A percentile compares a stretch with the other conserved stretches of the same genome.
phyloP scores from a whole-genome alignment of 2,888 invertebrate species.

The Orthosia incerta region DNA sequence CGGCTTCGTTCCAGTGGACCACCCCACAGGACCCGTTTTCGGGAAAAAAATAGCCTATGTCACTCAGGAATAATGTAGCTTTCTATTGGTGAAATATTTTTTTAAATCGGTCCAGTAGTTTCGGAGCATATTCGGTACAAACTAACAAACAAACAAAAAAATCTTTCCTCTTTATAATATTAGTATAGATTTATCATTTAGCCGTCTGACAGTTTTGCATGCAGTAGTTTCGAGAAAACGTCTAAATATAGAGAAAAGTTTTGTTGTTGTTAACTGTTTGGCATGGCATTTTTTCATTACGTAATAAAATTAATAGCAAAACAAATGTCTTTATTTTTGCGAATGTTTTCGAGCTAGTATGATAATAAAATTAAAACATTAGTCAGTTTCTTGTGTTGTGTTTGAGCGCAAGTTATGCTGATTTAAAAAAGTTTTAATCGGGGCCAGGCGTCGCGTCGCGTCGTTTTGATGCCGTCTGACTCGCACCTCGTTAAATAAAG shows the following conservation, averaged over 20 bases:
- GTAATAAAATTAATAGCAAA: slow-evolving; percentile 46
- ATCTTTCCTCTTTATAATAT: no score
- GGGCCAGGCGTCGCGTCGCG: slow-evolving; percentile 45
- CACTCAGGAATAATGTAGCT: no score
- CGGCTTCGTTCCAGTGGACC: no score
- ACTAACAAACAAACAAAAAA: no score
- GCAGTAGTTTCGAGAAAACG: slow-evolving; percentile 52
- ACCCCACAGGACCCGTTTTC: no score
- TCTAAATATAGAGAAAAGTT: slow-evolving; percentile 49
- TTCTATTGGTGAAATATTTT: no score
- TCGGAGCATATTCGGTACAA: no score
- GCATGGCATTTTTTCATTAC: slow-evolving; percentile 20
- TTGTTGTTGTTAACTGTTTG: slow-evolving; percentile 33
- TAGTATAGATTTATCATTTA: slow-evolving; percentile 63
- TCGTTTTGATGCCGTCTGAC: slow-evolving; percentile 44
- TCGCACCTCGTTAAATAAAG: slow-evolving; percentile 54
- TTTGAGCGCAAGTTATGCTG: slow-evolving; percentile 48
- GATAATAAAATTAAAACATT: slow-evolving; percentile 49
- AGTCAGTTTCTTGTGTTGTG: slow-evolving; percentile 29
- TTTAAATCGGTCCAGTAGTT: no score
- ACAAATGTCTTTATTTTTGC: slow-evolving; percentile 46
- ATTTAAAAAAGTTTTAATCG: slow-evolving; percentile 54
- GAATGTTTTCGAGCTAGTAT: slow-evolving; percentile 34
- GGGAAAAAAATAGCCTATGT: no score
- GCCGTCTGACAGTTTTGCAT: slow-evolving; percentile 53